Evolutionary conservation across 2,113 vertebrate genomes (phyloP).

Genomic region (Notarius lentiginosus): DNA sequence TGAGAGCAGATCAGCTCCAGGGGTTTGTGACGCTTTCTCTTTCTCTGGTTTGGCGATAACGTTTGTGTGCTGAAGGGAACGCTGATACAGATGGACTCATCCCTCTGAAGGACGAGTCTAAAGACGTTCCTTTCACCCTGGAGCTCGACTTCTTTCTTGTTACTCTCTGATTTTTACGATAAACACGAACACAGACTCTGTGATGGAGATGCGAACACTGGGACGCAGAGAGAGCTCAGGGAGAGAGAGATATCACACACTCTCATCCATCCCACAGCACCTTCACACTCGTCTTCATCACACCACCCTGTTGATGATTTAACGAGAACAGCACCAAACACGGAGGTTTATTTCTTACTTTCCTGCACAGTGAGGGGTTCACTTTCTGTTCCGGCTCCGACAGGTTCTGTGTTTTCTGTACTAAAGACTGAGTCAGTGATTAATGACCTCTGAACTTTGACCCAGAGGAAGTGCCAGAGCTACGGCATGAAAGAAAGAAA

Average conservation of each 20-base stretch:
- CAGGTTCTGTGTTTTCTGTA: not conserved
- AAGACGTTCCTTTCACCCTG: not conserved
- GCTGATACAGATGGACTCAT: not conserved
- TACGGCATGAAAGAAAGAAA: constrained; percentile 35
- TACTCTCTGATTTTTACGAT: not conserved
- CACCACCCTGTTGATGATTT: not conserved
- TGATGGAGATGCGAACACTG: not conserved
- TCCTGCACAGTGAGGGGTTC: not conserved
- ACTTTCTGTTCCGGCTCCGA: not conserved
- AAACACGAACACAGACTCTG: too few relatives aligned
- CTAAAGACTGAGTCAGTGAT: not conserved
- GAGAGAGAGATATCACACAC: not conserved
- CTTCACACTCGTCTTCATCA: too few relatives aligned
- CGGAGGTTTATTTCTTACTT: not conserved
- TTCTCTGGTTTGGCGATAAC: not conserved
- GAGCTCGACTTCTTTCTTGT: not conserved
- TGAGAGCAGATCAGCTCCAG: constrained; percentile 33
- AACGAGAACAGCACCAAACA: not conserved
- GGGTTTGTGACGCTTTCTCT: constrained; percentile 32
- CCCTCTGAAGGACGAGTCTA: not conserved
- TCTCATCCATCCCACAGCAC: not conserved
- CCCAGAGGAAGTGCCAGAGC: constrained; percentile 20
- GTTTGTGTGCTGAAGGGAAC: not conserved
- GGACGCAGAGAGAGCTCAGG: too few relatives aligned
- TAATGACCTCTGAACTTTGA: constrained; percentile 40